Conservation (phyloP, 2,888 invertebrate species). For the Hedya salicella region DNA sequence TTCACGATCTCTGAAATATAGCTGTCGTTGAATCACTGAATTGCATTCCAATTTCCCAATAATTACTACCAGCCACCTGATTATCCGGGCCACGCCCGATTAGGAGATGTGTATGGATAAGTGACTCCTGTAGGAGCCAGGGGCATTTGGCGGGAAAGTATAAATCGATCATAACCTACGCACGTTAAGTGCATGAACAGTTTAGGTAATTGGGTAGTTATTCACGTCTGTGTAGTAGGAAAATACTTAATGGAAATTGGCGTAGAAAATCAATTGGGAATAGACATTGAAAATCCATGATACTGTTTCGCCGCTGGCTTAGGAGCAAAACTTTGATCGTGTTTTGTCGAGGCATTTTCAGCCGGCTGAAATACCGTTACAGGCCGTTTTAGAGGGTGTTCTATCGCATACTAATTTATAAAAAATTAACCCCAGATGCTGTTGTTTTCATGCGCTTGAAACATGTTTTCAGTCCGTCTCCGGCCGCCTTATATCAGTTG, state of each 20-base stretch:
- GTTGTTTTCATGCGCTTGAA: no score
- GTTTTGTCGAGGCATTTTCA: no score
- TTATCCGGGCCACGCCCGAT: constrained; percentile 10
- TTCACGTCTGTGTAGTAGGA: neutral
- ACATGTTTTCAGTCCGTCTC: no score
- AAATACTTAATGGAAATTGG: neutral
- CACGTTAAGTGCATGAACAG: constrained; percentile 35
- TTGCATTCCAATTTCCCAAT: constrained; percentile 30
- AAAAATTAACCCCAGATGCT: no score
- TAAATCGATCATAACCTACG: constrained; percentile 37
- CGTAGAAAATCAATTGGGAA: no score
- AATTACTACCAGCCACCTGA: constrained; percentile 27
- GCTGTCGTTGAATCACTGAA: constrained; percentile 23
- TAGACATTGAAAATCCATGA: no score
- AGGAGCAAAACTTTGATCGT: no score
- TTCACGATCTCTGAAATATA: constrained; percentile 31
- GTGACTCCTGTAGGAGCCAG: constrained; percentile 24
- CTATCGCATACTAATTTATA: no score
- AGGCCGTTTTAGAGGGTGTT: no score
- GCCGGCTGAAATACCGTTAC: no score
- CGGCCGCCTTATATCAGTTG: no score
- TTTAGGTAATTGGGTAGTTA: constrained; percentile 35
- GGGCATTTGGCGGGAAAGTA: neutral
- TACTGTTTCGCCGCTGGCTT: no score
- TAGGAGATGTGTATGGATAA: neutral